Conservation (phyloP, 2,797 vertebrate genomes). For the Crenuchus spilurus region DNA sequence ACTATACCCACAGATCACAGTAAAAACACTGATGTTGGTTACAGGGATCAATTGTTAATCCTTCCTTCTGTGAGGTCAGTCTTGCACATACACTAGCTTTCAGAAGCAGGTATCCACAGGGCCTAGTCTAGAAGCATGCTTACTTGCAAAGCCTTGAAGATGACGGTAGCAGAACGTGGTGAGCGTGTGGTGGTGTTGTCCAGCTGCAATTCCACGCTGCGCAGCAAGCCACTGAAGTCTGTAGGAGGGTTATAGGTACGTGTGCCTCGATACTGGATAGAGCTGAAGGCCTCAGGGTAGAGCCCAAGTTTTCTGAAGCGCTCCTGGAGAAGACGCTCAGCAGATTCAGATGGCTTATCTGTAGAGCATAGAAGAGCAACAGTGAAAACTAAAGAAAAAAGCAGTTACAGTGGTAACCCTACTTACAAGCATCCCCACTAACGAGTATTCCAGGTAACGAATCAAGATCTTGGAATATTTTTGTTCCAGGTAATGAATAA, state of each 20-base stretch:
- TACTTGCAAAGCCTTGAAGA: slow-evolving; percentile 95
- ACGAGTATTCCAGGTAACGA: no score
- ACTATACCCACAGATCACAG: no score
- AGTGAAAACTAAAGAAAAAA: no score
- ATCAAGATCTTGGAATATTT: no score
- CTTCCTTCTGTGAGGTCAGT: no score
- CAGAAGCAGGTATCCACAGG: no score
- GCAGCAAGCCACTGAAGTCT: slow-evolving; percentile 93
- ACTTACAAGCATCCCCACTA: no score
- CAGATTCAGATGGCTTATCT: slow-evolving; percentile 91
- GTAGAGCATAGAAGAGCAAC: slow-evolving; percentile 2
- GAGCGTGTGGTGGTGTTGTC: slow-evolving; percentile 97
- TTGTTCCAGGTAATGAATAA: no score
- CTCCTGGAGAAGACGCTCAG: slow-evolving; percentile 95
- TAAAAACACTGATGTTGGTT: no score
- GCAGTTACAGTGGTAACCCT: no score
- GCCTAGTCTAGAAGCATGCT: slow-evolving; percentile 51
- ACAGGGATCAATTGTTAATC: no score
- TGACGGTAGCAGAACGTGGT: slow-evolving; percentile 90
- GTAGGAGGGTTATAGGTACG: slow-evolving; percentile 97
- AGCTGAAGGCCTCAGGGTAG: slow-evolving; percentile 97
- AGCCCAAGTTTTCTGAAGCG: slow-evolving; percentile 93
- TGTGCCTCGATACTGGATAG: slow-evolving; percentile 95
- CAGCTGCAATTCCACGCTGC: slow-evolving; percentile 89
- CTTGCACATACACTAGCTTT: no score